Conservation (phyloP, 2,113 vertebrate species). For the Microcebus griseorufus region DNA sequence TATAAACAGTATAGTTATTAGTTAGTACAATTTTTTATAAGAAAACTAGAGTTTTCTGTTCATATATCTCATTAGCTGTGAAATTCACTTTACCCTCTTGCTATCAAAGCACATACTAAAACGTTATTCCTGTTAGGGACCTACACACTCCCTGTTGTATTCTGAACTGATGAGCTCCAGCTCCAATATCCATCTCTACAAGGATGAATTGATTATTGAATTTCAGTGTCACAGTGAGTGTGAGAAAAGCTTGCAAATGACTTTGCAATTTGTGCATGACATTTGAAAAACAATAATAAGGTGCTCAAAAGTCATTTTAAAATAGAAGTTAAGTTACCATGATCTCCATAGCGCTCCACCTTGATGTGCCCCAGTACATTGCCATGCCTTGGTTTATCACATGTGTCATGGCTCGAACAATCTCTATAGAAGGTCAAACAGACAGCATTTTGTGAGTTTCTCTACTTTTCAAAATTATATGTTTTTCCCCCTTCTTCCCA, state of each 20-base stretch:
- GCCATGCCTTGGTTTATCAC: slow-evolving; percentile 99
- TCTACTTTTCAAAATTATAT: neutral
- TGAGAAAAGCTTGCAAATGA: neutral
- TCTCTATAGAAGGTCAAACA: slow-evolving; percentile 86
- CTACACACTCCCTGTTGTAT: neutral
- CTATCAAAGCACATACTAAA: neutral
- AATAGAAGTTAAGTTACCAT: slow-evolving; percentile 87
- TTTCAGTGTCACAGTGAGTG: neutral
- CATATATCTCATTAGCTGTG: neutral
- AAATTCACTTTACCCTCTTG: neutral
- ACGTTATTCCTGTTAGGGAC: neutral
- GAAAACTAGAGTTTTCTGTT: neutral
- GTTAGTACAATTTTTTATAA: neutral
- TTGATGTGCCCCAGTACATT: slow-evolving; percentile 99
- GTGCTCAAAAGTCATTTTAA: neutral
- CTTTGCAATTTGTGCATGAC: neutral
- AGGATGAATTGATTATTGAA: neutral
- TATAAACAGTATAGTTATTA: neutral
- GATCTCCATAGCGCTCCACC: slow-evolving; percentile 99
- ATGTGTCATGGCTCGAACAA: slow-evolving; percentile 97
- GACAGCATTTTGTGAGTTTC: neutral
- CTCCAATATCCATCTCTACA: neutral
- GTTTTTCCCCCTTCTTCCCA: neutral
- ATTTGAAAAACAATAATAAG: neutral
- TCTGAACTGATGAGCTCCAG: neutral